Evolutionary conservation across 1,140 invertebrate genomes (phyloP).

Genomic region (Papilio xuthus): DNA sequence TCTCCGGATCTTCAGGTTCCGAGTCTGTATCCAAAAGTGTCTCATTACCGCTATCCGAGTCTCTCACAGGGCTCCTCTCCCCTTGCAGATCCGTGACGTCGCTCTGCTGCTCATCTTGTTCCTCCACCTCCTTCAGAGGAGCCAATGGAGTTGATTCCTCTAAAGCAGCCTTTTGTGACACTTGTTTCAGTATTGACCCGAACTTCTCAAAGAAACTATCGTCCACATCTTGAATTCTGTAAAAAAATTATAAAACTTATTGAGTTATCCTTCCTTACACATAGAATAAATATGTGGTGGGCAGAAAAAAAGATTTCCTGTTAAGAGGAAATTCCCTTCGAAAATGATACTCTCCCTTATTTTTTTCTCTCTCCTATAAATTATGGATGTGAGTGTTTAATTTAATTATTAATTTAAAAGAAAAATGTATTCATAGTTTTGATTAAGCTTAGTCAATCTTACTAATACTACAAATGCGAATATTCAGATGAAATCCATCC

Average conservation of each 20-base stretch:
- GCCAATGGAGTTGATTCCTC: constrained; percentile 81
- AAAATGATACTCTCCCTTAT: too few species aligned
- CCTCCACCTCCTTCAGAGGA: constrained; percentile 75
- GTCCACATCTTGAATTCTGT: constrained; percentile 89
- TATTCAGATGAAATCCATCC: too few species aligned
- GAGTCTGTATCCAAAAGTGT: constrained; percentile 81
- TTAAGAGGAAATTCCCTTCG: too few species aligned
- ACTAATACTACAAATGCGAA: too few species aligned
- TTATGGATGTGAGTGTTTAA: too few species aligned
- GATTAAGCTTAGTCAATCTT: too few species aligned
- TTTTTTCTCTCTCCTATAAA: too few species aligned
- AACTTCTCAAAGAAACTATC: constrained; percentile 91
- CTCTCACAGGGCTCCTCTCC: constrained; percentile 64
- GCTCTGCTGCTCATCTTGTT: constrained; percentile 76
- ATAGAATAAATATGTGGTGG: neutral
- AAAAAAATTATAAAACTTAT: constrained; percentile 48
- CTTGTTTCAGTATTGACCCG: constrained; percentile 87
- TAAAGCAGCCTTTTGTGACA: constrained; percentile 79
- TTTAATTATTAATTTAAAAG: too few species aligned
- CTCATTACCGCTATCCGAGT: constrained; percentile 82
- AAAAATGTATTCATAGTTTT: too few species aligned
- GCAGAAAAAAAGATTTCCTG: neutral
- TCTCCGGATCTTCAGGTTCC: constrained; percentile 81
- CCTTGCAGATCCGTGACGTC: constrained; percentile 60
- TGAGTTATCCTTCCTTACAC: neutral